Evolutionary conservation across 2,888 invertebrate genomes (phyloP).

Genomic region (Amphipoea oculea): DNA sequence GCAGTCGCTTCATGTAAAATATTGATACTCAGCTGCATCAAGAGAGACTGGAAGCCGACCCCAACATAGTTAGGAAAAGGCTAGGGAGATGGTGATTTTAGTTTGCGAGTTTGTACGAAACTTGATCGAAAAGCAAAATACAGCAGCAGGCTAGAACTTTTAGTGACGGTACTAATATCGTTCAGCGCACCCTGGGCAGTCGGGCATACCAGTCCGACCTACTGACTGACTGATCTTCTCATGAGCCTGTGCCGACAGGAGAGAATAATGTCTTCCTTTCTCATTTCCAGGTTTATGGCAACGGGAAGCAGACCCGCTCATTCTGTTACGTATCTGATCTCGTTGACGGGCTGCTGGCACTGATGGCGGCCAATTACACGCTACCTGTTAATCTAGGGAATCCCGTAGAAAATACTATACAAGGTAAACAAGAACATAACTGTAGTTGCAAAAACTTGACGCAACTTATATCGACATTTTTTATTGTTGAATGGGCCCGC

Average conservation of each 20-base stretch:
- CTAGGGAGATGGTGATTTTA: background rate
- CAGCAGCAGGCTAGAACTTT: background rate
- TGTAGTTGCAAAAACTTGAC: background rate
- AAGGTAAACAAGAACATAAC: constrained; percentile 88
- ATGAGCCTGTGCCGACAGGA: background rate
- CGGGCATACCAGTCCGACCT: background rate
- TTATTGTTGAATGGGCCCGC: too few relatives aligned
- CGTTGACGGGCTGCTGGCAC: constrained; percentile 97
- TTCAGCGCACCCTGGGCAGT: background rate
- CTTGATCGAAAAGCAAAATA: too few relatives aligned
- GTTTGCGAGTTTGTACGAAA: too few relatives aligned
- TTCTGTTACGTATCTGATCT: constrained; percentile 99
- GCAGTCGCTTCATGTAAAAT: too few relatives aligned
- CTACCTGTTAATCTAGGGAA: constrained; percentile 99
- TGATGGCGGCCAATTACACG: constrained; percentile 98
- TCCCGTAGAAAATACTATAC: constrained; percentile 99
- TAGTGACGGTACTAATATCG: background rate
- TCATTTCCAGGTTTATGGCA: constrained; percentile 93
- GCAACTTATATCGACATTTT: too few relatives aligned
- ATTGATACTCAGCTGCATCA: too few relatives aligned
- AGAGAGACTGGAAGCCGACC: background rate
- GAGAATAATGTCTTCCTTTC: background rate
- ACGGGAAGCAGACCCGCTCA: constrained; percentile 97
- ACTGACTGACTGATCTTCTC: background rate
- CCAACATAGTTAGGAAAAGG: background rate